Conservation (phyloP, 1,140 invertebrate genomes). For the Phocides pigmalion region DNA sequence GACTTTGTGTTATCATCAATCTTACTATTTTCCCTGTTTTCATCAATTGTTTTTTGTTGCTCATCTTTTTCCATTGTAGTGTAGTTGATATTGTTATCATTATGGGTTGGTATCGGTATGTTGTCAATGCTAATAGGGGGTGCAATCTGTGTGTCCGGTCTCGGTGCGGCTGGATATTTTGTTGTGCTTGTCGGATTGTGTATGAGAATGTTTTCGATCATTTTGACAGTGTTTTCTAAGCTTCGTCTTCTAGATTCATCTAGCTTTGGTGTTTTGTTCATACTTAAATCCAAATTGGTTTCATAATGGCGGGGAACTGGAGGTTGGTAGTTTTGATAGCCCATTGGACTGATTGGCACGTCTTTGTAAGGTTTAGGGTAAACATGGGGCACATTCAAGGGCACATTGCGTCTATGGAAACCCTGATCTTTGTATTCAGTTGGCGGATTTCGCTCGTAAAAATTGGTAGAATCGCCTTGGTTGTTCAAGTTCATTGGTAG, state of each 20-base stretch:
- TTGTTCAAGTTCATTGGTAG: conserved; percentile 67
- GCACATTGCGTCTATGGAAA: conserved; percentile 41
- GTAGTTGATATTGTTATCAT: too few species aligned
- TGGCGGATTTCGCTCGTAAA: conserved; percentile 40
- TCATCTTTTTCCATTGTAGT: not conserved
- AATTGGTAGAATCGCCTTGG: conserved; percentile 46
- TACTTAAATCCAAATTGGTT: conserved; percentile 41
- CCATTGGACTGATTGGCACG: conserved; percentile 44
- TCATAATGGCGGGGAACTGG: conserved; percentile 41
- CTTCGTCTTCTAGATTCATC: conserved; percentile 58
- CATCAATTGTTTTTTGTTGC: not conserved
- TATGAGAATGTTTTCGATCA: conserved; percentile 72
- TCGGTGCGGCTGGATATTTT: not conserved
- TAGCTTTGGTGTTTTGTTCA: conserved; percentile 28
- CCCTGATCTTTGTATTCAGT: conserved; percentile 44
- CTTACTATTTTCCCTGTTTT: not conserved
- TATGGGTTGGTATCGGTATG: too few species aligned
- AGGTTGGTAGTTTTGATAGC: conserved; percentile 41
- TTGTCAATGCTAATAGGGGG: not conserved
- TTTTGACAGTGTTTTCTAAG: conserved; percentile 68
- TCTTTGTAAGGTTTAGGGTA: conserved; percentile 54
- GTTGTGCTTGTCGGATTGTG: conserved; percentile 50
- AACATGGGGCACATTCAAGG: conserved; percentile 61
- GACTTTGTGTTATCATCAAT: conserved; percentile 28
- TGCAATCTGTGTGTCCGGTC: not conserved